A percentile compares a stretch with the other conserved stretches of the same genome.
phyloP scores from a whole-genome alignment of 2,113 vertebrate genomes.

The Chauna torquata region DNA sequence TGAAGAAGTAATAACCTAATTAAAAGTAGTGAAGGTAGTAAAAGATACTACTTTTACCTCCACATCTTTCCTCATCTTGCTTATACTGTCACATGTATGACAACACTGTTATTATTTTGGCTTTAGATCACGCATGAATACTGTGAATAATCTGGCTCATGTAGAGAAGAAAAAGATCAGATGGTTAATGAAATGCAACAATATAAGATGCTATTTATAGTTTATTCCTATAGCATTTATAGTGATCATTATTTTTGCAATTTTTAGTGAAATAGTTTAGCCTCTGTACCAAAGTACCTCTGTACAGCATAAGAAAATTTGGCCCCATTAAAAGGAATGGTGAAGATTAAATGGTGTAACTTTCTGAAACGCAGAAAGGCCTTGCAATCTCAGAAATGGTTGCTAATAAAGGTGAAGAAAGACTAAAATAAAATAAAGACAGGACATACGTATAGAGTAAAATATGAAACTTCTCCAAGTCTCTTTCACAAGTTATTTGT shows the following conservation, averaged over 20 bases:
- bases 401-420: neutral
- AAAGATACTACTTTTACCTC: neutral
- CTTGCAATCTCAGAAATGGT: neutral
- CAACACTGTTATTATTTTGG: neutral
- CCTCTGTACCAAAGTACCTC: neutral
- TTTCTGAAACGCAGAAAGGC: neutral
- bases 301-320: neutral
- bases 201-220: neutral
- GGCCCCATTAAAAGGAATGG: neutral
- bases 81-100: neutral
- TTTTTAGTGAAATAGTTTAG: neutral
- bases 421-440: neutral
- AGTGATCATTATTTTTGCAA: neutral
- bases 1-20: neutral
- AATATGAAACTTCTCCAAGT: neutral
- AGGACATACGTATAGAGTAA: neutral
- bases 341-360: neutral
- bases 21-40: too few relatives aligned
- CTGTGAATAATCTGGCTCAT: neutral
- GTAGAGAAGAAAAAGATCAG: neutral
- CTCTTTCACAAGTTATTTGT: neutral
- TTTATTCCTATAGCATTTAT: neutral
- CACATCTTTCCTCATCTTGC: neutral
- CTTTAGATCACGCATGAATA: neutral
- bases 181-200: neutral